These are phyloP conservation scores for Agrypnus murinus DNA, from an alignment of 2,888 invertebrate species.

Conservation along the genomic window DNA sequence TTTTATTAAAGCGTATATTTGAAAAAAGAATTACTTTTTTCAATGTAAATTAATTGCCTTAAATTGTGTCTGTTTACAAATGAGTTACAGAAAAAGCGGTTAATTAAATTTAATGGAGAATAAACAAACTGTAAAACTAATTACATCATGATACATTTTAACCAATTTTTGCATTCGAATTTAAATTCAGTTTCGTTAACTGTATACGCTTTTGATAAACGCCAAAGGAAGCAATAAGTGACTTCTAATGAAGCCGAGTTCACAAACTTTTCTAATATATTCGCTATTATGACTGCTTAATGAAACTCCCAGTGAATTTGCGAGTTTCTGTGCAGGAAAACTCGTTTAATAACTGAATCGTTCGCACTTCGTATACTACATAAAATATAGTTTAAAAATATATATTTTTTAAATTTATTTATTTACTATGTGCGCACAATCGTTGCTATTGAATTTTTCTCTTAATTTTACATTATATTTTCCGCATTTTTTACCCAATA, in stretches of 20 bases:
- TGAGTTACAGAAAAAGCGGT: no score
- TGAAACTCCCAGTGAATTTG: constrained; percentile 44
- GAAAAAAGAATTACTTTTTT: no score
- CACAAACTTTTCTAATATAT: constrained; percentile 49
- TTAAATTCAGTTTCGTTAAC: constrained; percentile 33
- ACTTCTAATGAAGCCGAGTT: constrained; percentile 48
- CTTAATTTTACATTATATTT: constrained; percentile 13
- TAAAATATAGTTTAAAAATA: background rate
- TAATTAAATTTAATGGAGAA: no score
- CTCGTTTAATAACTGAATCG: constrained; percentile 33
- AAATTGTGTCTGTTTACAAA: no score
- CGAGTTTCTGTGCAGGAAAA: constrained; percentile 35
- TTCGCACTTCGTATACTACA: constrained; percentile 27
- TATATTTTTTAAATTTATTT: no score
- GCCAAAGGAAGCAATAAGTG: constrained; percentile 46
- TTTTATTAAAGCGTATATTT: no score
- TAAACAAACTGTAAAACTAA: no score
- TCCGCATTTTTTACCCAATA: constrained; percentile 23
- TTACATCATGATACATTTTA: constrained; percentile 2
- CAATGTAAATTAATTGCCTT: no score
- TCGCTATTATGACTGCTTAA: constrained; percentile 48
- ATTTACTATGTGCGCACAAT: background rate
- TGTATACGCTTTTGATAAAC: constrained; percentile 23
- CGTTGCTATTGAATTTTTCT: constrained; percentile 8
- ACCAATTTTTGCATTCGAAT: constrained; percentile 19